A percentile compares a stretch with the other conserved stretches of the same genome.
Conservation (phyloP, 2,113 vertebrate species). For the Takifugu bimaculatus region DNA sequence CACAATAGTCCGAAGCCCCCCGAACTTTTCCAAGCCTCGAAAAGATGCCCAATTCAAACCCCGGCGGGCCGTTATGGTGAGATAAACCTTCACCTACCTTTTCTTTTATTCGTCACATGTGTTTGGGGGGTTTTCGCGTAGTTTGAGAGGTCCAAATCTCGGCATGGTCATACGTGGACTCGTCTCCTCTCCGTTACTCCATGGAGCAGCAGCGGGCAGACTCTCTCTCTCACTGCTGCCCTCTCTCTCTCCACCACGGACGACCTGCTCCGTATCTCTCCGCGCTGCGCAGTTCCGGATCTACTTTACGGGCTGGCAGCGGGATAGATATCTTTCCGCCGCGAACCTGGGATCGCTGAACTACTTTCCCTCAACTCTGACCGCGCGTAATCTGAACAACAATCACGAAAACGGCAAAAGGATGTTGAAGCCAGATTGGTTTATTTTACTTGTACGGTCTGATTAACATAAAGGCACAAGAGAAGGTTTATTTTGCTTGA, state of each 20-base stretch:
- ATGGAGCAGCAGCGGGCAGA: slow-evolving; percentile 19
- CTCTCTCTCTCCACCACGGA: slow-evolving; percentile 35
- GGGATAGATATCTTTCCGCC: slow-evolving; percentile 27
- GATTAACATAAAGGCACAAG: too few species aligned
- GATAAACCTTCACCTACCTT: slow-evolving; percentile 52
- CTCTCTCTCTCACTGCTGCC: slow-evolving; percentile 14
- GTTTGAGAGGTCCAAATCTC: slow-evolving; percentile 62
- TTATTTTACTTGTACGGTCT: too few species aligned
- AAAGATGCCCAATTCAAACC: slow-evolving; percentile 19
- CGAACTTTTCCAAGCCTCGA: slow-evolving; percentile 44
- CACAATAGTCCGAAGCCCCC: slow-evolving; percentile 46
- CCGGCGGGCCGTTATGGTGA: neutral
- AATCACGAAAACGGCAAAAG: neutral
- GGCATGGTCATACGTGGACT: slow-evolving; percentile 67
- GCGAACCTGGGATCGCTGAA: neutral
- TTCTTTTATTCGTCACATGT: slow-evolving; percentile 44
- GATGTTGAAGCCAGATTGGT: neutral
- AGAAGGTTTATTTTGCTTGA: too few species aligned
- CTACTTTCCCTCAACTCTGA: neutral
- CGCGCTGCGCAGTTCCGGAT: slow-evolving; percentile 74
- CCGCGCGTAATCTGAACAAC: neutral
- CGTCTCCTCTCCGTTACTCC: slow-evolving; percentile 34
- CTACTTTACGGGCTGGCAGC: slow-evolving; percentile 71
- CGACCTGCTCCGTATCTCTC: slow-evolving; percentile 64
- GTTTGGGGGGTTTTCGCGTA: slow-evolving; percentile 65